Evolutionary conservation across 2,113 vertebrate genomes (phyloP).

Genomic region (Leucopsar rothschildi): DNA sequence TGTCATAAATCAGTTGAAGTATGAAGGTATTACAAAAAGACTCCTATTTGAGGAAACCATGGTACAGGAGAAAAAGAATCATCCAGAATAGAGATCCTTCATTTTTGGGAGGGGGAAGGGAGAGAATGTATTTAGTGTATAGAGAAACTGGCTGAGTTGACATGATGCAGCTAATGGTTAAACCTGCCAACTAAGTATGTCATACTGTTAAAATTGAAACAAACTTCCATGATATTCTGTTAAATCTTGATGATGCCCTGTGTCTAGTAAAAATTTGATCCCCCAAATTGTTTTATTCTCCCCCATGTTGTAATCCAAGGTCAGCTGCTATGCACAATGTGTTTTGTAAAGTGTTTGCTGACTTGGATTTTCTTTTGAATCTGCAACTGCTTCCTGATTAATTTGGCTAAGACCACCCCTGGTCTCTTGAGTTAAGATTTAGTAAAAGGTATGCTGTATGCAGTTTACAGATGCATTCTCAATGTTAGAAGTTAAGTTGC

Average conservation of each 20-base stretch:
- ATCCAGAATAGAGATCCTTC: conserved; percentile 60
- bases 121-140: conserved; percentile 56
- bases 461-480: conserved; percentile 11
- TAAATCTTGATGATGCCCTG: conserved; percentile 69
- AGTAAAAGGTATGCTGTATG: conserved; percentile 7
- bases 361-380: conserved; percentile 56
- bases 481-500: conserved; percentile 26
- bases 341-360: conserved; percentile 47
- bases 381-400: conserved; percentile 50
- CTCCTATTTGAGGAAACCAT: conserved; percentile 46
- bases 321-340: conserved; percentile 52
- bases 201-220: conserved; percentile 72
- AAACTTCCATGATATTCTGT: conserved; percentile 67
- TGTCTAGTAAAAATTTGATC: conserved; percentile 55
- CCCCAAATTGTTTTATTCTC: background rate
- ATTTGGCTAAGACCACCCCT: conserved; percentile 26
- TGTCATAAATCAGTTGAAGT: conserved; percentile 12
- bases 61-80: conserved; percentile 53
- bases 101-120: conserved; percentile 71
- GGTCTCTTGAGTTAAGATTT: conserved; percentile 33
- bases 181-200: conserved; percentile 72
- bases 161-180: conserved; percentile 73
- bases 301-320: conserved; percentile 30
- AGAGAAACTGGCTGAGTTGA: conserved; percentile 70
- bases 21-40: conserved; percentile 33